These are phyloP conservation scores for Sorex fumeus DNA, from an alignment of 2,113 vertebrate genomes.

Conservation along the genomic window DNA sequence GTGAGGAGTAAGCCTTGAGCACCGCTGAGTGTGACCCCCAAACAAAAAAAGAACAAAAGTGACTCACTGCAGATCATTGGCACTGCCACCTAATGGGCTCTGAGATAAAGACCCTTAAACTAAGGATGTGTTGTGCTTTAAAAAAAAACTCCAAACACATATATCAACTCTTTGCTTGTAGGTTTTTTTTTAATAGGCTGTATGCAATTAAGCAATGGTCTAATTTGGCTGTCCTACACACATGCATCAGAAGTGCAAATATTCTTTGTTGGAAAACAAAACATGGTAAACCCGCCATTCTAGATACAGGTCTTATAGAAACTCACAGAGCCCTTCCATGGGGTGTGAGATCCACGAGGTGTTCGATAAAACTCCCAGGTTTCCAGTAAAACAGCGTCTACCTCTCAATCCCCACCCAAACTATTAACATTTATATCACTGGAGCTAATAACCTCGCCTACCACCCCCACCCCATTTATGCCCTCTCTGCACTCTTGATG, in stretches of 20 bases:
- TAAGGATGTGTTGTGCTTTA: slow-evolving; percentile 28
- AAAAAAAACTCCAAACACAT: slow-evolving; percentile 15
- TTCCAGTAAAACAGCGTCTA: slow-evolving; percentile 1
- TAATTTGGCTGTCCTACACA: neutral
- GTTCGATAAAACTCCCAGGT: neutral
- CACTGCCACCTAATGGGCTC: slow-evolving; percentile 48
- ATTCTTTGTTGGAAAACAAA: neutral
- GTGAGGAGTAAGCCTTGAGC: too few relatives aligned
- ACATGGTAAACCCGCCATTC: neutral
- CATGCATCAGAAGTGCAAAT: neutral
- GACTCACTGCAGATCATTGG: neutral
- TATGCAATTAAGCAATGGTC: neutral
- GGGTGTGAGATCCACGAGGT: neutral
- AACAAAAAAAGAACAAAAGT: neutral
- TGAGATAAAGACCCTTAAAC: slow-evolving; percentile 1
- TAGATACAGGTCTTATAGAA: neutral
- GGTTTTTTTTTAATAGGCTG: neutral
- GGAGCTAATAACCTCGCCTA: slow-evolving; percentile 41
- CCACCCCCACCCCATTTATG: neutral
- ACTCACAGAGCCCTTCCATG: neutral
- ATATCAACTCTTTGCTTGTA: neutral
- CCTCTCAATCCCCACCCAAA: neutral
- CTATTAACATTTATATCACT: slow-evolving; percentile 42
- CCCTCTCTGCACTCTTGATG: slow-evolving; percentile 58
- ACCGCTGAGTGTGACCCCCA: too few relatives aligned